phyloP scores from a whole-genome alignment of 2,113 vertebrate genomes.

The Motacilla alba region DNA sequence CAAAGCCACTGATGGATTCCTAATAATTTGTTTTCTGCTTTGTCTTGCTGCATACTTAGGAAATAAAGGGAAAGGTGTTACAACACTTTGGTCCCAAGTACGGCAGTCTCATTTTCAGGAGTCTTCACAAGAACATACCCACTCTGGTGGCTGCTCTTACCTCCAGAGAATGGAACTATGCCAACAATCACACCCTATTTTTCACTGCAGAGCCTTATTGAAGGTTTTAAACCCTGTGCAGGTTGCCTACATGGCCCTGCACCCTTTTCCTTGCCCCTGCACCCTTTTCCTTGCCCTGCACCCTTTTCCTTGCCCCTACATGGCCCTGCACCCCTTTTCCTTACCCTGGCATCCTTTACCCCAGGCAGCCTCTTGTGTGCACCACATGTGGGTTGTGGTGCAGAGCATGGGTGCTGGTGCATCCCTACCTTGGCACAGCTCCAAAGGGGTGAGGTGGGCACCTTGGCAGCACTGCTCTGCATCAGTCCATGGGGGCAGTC shows the following conservation, averaged over 20 bases:
- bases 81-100: background rate
- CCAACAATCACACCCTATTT: background rate
- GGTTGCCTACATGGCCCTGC: background rate
- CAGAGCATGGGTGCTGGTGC: background rate
- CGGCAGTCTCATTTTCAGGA: background rate
- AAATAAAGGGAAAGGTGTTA: background rate
- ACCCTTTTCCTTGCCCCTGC: background rate
- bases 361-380: background rate
- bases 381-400: fast-evolving
- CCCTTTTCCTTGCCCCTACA: background rate
- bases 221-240: background rate
- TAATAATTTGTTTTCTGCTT: background rate
- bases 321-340: no score
- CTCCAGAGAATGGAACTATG: background rate
- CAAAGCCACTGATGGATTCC: background rate
- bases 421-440: background rate
- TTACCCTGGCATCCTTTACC: background rate
- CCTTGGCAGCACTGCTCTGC: background rate
- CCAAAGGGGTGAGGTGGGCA: fast-evolving
- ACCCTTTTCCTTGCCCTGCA: background rate
- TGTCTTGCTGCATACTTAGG: background rate
- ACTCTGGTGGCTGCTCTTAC: background rate
- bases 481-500: background rate
- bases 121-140: background rate
- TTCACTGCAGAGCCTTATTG: background rate